A percentile compares a stretch with the other conserved stretches of the same genome.
phyloP scores from a whole-genome alignment of 2,797 vertebrate genomes.

The Oreonectes daqikongensis region DNA sequence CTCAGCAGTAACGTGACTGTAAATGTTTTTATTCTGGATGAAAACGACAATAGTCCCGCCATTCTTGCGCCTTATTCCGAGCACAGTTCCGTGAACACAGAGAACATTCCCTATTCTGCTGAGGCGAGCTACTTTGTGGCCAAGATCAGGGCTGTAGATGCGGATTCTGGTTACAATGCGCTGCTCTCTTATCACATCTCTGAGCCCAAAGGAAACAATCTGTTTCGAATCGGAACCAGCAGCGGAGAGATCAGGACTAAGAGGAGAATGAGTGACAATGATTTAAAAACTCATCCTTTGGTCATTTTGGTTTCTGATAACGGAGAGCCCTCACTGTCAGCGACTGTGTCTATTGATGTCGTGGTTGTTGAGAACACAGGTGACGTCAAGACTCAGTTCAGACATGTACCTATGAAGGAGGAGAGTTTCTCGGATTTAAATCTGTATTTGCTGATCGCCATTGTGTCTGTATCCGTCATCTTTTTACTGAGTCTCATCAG shows the following conservation, averaged over 20 bases:
- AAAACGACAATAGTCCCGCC: slow-evolving; percentile 84
- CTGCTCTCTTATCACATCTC: slow-evolving; percentile 84
- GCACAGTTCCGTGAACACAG: slow-evolving; percentile 73
- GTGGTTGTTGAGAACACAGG: slow-evolving; percentile 82
- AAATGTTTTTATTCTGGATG: slow-evolving; percentile 81
- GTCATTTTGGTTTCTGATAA: slow-evolving; percentile 83
- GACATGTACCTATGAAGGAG: slow-evolving; percentile 70
- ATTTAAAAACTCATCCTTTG: slow-evolving; percentile 76
- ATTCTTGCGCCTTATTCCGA: slow-evolving; percentile 80
- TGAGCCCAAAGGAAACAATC: slow-evolving; percentile 78
- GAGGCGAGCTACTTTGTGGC: slow-evolving; percentile 84
- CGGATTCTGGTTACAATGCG: slow-evolving; percentile 86
- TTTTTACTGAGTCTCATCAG: slow-evolving; percentile 84
- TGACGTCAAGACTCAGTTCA: slow-evolving; percentile 78
- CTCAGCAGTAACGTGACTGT: slow-evolving; percentile 83
- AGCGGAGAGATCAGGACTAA: slow-evolving; percentile 87
- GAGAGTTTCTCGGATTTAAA: slow-evolving; percentile 77
- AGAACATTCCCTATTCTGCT: slow-evolving; percentile 84
- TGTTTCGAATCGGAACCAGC: slow-evolving; percentile 83
- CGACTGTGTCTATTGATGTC: slow-evolving; percentile 80
- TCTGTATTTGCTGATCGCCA: slow-evolving; percentile 85
- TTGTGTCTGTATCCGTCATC: slow-evolving; percentile 82
- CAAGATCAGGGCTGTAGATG: slow-evolving; percentile 87
- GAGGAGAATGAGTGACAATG: slow-evolving; percentile 82
- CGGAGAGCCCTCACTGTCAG: slow-evolving; percentile 81